Percentiles rank a stretch among this genome's conserved stretches.
These are phyloP conservation scores for Hydrocynus forskahlii DNA, from an alignment of 2,797 vertebrate genomes.

Conservation along the genomic window DNA sequence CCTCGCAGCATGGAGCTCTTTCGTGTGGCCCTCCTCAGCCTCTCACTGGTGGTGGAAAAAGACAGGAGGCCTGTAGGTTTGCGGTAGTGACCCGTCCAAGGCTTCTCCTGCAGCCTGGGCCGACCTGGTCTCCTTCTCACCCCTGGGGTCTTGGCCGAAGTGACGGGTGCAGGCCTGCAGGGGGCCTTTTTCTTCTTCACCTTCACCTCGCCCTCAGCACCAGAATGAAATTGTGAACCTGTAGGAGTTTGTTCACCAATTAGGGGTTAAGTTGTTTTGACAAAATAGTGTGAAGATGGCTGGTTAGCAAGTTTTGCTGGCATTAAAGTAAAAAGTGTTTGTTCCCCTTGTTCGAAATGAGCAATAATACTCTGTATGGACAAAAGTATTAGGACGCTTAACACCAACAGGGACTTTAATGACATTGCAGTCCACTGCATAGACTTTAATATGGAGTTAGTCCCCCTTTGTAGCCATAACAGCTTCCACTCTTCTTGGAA, in stretches of 20 bases:
- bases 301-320: neutral
- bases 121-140: slow-evolving; percentile 77
- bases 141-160: slow-evolving; percentile 65
- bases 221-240: slow-evolving; percentile 74
- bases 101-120: slow-evolving; percentile 77
- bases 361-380: too few relatives aligned
- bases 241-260: slow-evolving; percentile 17
- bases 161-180: slow-evolving; percentile 69
- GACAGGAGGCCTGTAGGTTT: slow-evolving; percentile 72
- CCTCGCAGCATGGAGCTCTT: slow-evolving; percentile 87
- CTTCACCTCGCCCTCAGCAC: slow-evolving; percentile 89
- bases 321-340: too few relatives aligned
- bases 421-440: too few relatives aligned
- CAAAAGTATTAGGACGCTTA: too few relatives aligned
- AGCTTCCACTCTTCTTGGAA: too few relatives aligned
- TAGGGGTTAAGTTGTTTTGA: neutral
- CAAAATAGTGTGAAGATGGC: neutral
- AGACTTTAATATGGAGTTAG: too few relatives aligned
- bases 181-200: slow-evolving; percentile 82
- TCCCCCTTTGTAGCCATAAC: too few relatives aligned
- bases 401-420: too few relatives aligned
- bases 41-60: slow-evolving; percentile 80
- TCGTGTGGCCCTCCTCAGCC: slow-evolving; percentile 88
- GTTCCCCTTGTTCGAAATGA: too few relatives aligned
- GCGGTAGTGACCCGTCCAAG: slow-evolving; percentile 73